These are phyloP conservation scores for Siniperca scherzeri DNA, from an alignment of 2,797 vertebrate species.

Conservation along the genomic window DNA sequence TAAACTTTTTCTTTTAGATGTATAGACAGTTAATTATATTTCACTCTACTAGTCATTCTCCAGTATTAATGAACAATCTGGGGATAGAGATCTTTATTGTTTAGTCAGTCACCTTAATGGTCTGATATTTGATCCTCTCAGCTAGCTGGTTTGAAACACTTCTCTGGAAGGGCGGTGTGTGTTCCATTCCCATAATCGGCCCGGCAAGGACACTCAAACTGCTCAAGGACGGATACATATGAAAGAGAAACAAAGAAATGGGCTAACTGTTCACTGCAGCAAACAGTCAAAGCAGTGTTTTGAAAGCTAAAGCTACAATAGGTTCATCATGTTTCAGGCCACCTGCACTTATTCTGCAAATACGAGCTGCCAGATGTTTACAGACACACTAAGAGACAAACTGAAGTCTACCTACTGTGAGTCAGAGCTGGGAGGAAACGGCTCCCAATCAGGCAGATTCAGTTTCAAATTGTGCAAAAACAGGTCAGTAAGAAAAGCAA, in stretches of 20 bases:
- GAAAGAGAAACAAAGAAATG: constrained; percentile 22
- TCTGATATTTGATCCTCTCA: constrained; percentile 9
- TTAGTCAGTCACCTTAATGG: neutral
- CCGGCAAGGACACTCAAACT: neutral
- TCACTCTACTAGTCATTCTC: neutral
- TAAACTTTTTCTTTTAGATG: neutral
- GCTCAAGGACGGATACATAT: constrained; percentile 21
- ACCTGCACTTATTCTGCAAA: constrained; percentile 16
- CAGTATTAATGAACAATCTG: neutral
- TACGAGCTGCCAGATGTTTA: neutral
- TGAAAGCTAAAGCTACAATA: constrained; percentile 2
- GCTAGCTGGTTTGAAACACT: neutral
- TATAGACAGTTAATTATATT: neutral
- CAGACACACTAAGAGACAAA: constrained; percentile 1
- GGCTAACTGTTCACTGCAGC: neutral
- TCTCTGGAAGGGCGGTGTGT: neutral
- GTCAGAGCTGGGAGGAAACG: neutral
- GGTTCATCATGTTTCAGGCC: neutral
- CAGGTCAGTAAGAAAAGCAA: neutral
- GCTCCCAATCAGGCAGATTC: neutral
- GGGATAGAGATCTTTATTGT: neutral
- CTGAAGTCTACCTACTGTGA: neutral
- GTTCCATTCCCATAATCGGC: neutral
- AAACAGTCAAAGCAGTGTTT: neutral
- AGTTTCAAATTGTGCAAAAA: neutral